phyloP scores from a whole-genome alignment of 2,888 invertebrate species.

The Calameuta idolon region DNA sequence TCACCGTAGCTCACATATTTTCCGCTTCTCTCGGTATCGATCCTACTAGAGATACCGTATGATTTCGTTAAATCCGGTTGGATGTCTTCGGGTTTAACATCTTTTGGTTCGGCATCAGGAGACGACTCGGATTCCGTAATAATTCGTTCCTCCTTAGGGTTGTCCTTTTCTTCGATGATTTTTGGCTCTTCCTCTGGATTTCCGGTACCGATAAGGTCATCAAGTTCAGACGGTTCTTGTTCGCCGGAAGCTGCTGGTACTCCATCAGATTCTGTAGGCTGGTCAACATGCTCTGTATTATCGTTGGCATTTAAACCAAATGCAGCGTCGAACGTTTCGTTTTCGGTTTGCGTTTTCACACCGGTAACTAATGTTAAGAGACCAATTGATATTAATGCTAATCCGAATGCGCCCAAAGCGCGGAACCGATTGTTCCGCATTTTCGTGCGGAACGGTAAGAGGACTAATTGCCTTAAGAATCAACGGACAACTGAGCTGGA shows the following conservation, averaged over 20 bases:
- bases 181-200: neutral
- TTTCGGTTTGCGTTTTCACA: slow-evolving; percentile 23
- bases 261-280: neutral
- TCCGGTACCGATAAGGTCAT: slow-evolving; percentile 35
- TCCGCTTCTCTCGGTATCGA: slow-evolving; percentile 38
- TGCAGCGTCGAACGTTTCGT: slow-evolving; percentile 46
- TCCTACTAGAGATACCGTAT: slow-evolving; percentile 30
- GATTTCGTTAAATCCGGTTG: slow-evolving; percentile 16
- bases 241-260: neutral
- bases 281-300: slow-evolving; percentile 19
- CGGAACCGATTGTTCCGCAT: neutral
- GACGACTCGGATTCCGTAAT: neutral
- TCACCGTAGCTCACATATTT: slow-evolving; percentile 63
- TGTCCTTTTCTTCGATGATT: slow-evolving; percentile 10
- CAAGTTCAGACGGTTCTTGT: slow-evolving; percentile 31
- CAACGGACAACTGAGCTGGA: slow-evolving; percentile 39
- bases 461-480: slow-evolving; percentile 39
- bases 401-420: neutral
- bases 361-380: slow-evolving; percentile 3
- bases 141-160: slow-evolving; percentile 3
- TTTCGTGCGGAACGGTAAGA: neutral
- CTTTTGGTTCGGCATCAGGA: neutral
- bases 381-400: neutral
- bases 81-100: neutral
- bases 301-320: slow-evolving; percentile 38